Evolutionary conservation across 2,113 vertebrate genomes (phyloP).

Genomic region (Mormoops blainvillei): DNA sequence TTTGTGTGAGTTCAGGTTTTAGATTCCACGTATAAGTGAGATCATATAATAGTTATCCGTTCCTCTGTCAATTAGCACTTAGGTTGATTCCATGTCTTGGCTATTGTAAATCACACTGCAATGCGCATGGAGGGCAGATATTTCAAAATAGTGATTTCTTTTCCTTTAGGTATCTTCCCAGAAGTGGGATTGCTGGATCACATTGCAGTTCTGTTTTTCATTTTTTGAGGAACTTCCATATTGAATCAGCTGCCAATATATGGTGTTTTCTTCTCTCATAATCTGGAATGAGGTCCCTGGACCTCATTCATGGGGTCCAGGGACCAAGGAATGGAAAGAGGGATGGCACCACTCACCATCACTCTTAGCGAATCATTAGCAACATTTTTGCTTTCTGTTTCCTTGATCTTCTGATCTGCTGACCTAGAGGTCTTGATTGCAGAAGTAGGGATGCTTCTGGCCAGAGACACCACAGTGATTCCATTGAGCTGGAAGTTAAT

Average conservation of each 20-base stretch:
- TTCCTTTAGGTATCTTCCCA: neutral
- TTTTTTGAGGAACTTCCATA: neutral
- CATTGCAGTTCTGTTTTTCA: neutral
- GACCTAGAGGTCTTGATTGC: neutral
- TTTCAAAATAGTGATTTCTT: neutral
- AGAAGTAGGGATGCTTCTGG: neutral
- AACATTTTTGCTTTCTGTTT: neutral
- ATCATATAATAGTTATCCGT: neutral
- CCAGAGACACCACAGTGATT: neutral
- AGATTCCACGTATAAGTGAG: neutral
- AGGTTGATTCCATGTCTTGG: neutral
- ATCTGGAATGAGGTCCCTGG: no score
- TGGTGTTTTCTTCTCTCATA: neutral
- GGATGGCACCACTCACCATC: neutral
- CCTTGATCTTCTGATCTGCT: neutral
- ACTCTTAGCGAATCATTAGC: neutral
- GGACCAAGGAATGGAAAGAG: neutral
- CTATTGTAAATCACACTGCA: neutral
- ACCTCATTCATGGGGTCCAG: neutral
- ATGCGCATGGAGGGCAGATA: neutral
- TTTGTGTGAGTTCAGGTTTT: neutral
- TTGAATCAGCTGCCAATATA: neutral
- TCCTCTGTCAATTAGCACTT: neutral
- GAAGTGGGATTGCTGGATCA: neutral
- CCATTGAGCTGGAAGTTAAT: neutral